Conservation (phyloP, 2,113 vertebrate genomes). For the Xyrauchen texanus region DNA sequence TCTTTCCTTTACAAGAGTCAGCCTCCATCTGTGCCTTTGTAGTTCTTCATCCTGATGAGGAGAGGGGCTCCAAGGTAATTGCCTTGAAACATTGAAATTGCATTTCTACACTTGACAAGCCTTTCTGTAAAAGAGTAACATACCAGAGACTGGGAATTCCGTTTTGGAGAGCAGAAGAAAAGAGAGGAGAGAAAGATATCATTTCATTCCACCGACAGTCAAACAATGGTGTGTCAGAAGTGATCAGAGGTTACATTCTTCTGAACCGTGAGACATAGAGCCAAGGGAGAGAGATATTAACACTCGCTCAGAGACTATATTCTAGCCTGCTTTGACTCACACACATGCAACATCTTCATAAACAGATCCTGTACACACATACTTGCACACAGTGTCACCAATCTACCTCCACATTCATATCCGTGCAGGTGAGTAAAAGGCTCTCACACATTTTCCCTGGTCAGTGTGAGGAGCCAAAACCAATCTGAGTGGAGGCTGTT, state of each 20-base stretch:
- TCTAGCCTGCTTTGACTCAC: conserved; percentile 56
- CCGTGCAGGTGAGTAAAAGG: neutral
- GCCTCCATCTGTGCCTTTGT: conserved; percentile 55
- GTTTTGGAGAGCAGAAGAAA: conserved; percentile 67
- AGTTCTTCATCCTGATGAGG: conserved; percentile 50
- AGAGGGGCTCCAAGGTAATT: conserved; percentile 73
- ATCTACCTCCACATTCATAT: conserved; percentile 15
- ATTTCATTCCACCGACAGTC: conserved; percentile 75
- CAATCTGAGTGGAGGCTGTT: no score
- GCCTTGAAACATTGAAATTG: conserved; percentile 79
- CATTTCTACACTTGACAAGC: conserved; percentile 76
- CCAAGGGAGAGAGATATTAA: conserved; percentile 51
- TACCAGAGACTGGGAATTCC: conserved; percentile 72
- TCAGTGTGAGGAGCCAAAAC: conserved; percentile 12
- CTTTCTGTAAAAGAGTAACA: conserved; percentile 74
- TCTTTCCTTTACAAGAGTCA: conserved; percentile 51
- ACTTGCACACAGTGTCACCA: conserved; percentile 1
- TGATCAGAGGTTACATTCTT: conserved; percentile 77
- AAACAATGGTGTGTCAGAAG: conserved; percentile 73
- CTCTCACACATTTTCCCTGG: conserved; percentile 11
- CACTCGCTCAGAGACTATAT: conserved; percentile 41
- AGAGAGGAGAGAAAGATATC: conserved; percentile 65
- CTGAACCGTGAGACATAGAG: conserved; percentile 44
- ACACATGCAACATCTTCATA: conserved; percentile 35
- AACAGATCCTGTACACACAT: no score